Evolutionary conservation across 2,888 invertebrate species (phyloP).

Genomic region (Artemia sinica): DNA sequence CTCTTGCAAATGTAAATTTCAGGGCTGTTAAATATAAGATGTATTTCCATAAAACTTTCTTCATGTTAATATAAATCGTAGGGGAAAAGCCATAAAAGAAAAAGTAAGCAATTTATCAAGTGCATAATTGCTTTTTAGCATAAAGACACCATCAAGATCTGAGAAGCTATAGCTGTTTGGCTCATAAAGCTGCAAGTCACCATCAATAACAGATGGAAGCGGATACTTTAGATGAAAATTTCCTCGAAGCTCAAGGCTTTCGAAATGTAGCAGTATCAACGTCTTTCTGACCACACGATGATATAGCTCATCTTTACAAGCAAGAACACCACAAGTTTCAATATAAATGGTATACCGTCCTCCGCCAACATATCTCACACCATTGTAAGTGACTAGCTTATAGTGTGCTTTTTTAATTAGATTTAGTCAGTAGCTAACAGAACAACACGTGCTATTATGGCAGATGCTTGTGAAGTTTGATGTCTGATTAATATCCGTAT

Average conservation of each 20-base stretch:
- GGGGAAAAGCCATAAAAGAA: neutral
- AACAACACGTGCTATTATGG: neutral
- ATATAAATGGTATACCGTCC: neutral
- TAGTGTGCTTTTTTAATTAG: neutral
- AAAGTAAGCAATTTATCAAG: conserved; percentile 8
- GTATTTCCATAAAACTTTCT: too few species aligned
- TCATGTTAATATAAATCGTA: neutral
- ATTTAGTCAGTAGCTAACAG: neutral
- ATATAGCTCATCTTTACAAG: neutral
- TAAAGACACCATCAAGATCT: neutral
- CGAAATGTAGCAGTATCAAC: neutral
- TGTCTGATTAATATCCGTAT: neutral
- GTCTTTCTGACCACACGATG: neutral
- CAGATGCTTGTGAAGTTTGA: neutral
- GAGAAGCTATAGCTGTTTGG: neutral
- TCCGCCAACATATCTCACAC: neutral
- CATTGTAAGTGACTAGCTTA: neutral
- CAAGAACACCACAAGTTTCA: conserved; percentile 6
- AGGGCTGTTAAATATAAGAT: too few species aligned
- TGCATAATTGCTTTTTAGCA: neutral
- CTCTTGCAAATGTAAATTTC: too few species aligned
- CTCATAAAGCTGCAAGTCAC: neutral
- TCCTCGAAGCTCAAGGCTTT: neutral
- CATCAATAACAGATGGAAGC: neutral
- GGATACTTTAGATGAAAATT: neutral